Evolutionary conservation across 2,888 invertebrate genomes (phyloP), one percentile per base, ranked within the genome.

Genomic region (Alitta virens): DNA sequence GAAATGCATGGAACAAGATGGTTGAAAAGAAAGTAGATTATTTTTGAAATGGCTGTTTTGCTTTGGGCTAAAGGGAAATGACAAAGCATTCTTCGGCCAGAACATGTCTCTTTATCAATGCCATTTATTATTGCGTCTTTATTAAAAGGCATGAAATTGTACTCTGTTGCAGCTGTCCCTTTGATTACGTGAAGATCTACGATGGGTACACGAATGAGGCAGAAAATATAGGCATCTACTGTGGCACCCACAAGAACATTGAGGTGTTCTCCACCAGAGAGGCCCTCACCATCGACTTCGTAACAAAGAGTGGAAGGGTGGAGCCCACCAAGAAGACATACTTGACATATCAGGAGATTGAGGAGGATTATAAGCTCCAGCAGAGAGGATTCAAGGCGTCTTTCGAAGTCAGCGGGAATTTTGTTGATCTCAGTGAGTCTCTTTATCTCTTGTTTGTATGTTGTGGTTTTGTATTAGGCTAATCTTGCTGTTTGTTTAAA

Each of bases 311-410:
- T 91, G 83, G 95, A 91, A 82, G 94, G 66, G 68, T 83, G 70
- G 68, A 79, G 59, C 74, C 79, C 2, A 77, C 77, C 21, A 74
- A 76, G 52, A 74, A 75, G 21, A 71, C 75, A 1, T 77, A 91
- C 85, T 91, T 93, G 2, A 59, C 66, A 12, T 71, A 72, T 61
- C 74, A 76, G 68, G 74, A 76, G 55, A 69, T 71, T 33, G 68
- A 70, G 16, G 77, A 74, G 2, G 77, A 78, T 61, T 74, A 71
- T 66, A 71, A 70, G 58, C 75, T 77, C 46, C 95, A 96, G 86
- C 96, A 97, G 85, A 89, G 96, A 83, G 99, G 98, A 82, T 99
- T 96, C 86, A 93, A 93, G 85, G 96, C 95, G 82, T 93, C 94
- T 84, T 99, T 93, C 86, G 95, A 96, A 87, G 98, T 99, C 86